Evolutionary conservation across 2,113 vertebrate genomes (phyloP).

Genomic region (Tupaia tana): DNA sequence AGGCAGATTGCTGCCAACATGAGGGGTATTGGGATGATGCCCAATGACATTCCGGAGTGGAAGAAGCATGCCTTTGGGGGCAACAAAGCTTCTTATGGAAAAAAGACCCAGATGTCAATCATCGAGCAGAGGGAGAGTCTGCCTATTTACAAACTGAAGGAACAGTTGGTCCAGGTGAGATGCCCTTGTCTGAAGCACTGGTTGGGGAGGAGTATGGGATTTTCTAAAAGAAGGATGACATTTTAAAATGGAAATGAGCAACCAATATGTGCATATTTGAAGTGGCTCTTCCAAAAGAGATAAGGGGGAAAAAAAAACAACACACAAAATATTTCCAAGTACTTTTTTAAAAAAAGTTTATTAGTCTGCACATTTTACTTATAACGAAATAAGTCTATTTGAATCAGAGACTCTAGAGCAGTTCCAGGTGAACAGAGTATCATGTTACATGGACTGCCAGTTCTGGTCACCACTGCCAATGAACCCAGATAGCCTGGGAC

Average conservation of each 20-base stretch:
- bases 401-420: neutral
- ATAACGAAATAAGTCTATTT: neutral
- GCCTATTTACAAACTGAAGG: slow-evolving; percentile 98
- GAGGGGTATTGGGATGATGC: slow-evolving; percentile 99
- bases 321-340: neutral
- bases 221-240: neutral
- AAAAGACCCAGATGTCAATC: slow-evolving; percentile 97
- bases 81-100: slow-evolving; percentile 98
- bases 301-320: neutral
- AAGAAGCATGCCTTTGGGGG: slow-evolving; percentile 99
- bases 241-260: neutral
- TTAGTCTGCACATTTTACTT: neutral
- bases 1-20: slow-evolving; percentile 99
- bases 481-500: neutral
- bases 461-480: neutral
- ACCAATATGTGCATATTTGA: neutral
- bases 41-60: slow-evolving; percentile 98
- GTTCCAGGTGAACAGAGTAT: neutral
- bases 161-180: slow-evolving; percentile 96
- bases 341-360: neutral
- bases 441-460: neutral
- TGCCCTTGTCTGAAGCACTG: neutral
- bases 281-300: neutral
- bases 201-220: neutral
- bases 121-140: slow-evolving; percentile 98